Conservation (phyloP, 2,888 invertebrate genomes). For the Aproaerema taeniolella region DNA sequence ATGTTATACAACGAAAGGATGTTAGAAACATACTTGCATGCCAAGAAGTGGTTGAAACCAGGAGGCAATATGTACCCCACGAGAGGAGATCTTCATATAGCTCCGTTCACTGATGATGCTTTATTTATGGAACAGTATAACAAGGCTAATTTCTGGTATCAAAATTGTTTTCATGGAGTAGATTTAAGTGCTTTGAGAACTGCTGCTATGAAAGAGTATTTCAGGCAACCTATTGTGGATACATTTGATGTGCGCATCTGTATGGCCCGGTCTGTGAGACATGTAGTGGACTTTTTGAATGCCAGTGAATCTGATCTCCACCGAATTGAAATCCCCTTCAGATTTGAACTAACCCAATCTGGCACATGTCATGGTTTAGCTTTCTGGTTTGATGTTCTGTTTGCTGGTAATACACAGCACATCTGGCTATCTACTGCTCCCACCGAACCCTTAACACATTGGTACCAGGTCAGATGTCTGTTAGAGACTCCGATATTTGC, state of each 20-base stretch:
- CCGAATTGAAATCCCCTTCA: constrained; percentile 95
- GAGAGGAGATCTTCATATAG: constrained; percentile 96
- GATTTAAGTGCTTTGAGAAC: constrained; percentile 95
- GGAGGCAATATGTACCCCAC: constrained; percentile 98
- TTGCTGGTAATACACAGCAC: constrained; percentile 95
- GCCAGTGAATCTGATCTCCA: constrained; percentile 96
- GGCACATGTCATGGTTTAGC: constrained; percentile 98
- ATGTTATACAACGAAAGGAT: constrained; percentile 99
- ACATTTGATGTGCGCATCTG: constrained; percentile 99
- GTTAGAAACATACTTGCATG: constrained; percentile 98
- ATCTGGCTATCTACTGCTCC: constrained; percentile 99
- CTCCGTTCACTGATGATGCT: constrained; percentile 98
- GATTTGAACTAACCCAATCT: constrained; percentile 93
- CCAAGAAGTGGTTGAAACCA: constrained; percentile 97
- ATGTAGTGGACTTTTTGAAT: constrained; percentile 94
- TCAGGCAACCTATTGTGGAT: constrained; percentile 98
- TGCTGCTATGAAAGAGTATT: constrained; percentile 97
- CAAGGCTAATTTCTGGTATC: constrained; percentile 99
- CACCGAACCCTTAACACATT: constrained; percentile 98
- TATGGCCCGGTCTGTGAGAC: constrained; percentile 94
- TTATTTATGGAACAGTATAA: constrained; percentile 98
- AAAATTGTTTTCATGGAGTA: constrained; percentile 98
- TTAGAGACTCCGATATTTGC: constrained; percentile 95
- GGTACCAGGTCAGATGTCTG: constrained; percentile 99
- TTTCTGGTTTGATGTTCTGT: constrained; percentile 97